Evolutionary conservation across 2,888 invertebrate genomes (phyloP), one percentile per base, ranked within the genome.

Genomic region (Podabrus alpinus): DNA sequence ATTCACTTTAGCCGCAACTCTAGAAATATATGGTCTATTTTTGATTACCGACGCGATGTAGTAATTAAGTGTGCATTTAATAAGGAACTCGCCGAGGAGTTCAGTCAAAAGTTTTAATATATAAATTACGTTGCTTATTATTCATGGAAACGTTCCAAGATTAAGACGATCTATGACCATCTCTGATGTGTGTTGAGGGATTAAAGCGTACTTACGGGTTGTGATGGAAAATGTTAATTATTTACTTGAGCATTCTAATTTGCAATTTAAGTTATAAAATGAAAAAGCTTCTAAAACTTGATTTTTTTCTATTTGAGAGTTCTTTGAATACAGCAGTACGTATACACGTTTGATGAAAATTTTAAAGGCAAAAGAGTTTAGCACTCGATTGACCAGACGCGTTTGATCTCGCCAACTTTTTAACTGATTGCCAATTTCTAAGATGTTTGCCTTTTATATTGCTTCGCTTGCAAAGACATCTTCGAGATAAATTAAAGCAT

Each of bases 81-180:
- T 45, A 45, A 45, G 45, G n/a, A n/a, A 45, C 45, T 45, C 45
- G 45, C 45, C 45, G 45, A 45, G n/a, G 45, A 45, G 45, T 45
- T 45, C n/a, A 4, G n/a, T n/a, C 45, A 7, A 45, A 45, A 45
- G 45, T 45, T 45, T 45, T 45, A 45, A 45, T 45, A 45, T 45
- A 45, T 45, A 45, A 45, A 45, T 45, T 45, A 45, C 45, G n/a
- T 45, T 45, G 45, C 45, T 45, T 45, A 45, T 45, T 86, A 86
- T 86, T 86, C 86, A 86, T 81, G 82, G 84, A 81, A 83, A 83
- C 85, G 85, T 83, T 84, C 85, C 73, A 84, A 85, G 85, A 85
- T 86, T 85, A 86, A 86, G 86, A 85, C 83, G 83, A 79, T 74
- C 69, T 76, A 72, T 81, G 84, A 83, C 84, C 85, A 82, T 83